Conservation (phyloP, 1,140 invertebrate genomes). For the Aradophagus sp. region DNA sequence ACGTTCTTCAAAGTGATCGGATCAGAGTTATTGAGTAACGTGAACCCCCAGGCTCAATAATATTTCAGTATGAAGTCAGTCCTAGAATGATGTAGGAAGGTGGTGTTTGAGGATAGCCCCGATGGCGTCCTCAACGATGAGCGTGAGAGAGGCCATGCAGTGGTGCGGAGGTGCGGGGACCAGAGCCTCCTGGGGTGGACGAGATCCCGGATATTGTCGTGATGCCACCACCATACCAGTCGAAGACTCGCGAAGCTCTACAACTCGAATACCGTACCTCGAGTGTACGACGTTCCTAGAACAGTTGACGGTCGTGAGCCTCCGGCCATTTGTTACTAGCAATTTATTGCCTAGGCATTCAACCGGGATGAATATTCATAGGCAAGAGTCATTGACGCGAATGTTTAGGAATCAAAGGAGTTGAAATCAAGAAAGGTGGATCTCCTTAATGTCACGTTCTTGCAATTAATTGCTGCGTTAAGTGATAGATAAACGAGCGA, state of each 20-base stretch:
- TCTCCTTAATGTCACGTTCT: no score
- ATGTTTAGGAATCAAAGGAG: no score
- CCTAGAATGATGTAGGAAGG: constrained; percentile 69
- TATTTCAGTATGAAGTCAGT: constrained; percentile 20
- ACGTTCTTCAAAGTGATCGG: no score
- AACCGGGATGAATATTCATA: no score
- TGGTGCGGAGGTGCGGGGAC: constrained; percentile 66
- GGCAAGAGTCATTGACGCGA: no score
- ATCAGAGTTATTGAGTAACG: no score
- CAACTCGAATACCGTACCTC: constrained; percentile 75
- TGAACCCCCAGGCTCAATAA: neutral
- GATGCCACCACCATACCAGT: constrained; percentile 70
- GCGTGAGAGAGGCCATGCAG: constrained; percentile 60
- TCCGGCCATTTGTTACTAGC: no score
- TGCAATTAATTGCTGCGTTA: no score
- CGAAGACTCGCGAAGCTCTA: constrained; percentile 76
- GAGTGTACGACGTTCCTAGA: constrained; percentile 76
- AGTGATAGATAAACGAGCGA: no score
- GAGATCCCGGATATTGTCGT: constrained; percentile 68
- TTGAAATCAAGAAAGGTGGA: no score
- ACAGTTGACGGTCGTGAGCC: no score
- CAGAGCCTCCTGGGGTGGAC: constrained; percentile 68
- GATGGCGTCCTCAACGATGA: constrained; percentile 72
- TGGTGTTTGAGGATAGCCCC: constrained; percentile 74
- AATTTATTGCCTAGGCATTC: no score